Evolutionary conservation across 2,113 vertebrate genomes (phyloP).

Genomic region (Alouatta palliata): DNA sequence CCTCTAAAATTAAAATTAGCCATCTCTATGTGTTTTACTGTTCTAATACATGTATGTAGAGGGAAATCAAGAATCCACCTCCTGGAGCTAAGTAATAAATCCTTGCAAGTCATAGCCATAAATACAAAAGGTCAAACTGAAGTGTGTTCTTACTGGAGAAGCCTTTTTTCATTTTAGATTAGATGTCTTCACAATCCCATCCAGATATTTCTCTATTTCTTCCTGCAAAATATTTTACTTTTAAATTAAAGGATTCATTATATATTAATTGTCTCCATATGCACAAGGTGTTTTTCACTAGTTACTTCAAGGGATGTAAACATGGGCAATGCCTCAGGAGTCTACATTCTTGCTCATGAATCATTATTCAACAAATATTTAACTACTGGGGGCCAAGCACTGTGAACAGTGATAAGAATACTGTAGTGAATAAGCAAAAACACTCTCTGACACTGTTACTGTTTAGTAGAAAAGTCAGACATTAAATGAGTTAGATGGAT

Average conservation of each 20-base stretch:
- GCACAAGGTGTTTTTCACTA: background rate
- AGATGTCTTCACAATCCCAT: background rate
- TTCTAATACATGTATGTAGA: background rate
- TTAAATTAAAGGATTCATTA: background rate
- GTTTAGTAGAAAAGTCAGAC: background rate
- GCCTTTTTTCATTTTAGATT: background rate
- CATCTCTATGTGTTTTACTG: background rate
- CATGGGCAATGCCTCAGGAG: background rate
- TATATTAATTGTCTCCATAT: background rate
- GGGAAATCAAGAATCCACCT: background rate
- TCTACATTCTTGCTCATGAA: background rate
- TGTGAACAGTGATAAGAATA: background rate
- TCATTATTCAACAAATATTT: background rate
- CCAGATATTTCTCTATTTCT: background rate
- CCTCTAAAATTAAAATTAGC: background rate
- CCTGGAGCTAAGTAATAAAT: background rate
- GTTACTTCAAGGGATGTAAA: background rate
- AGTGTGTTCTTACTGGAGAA: background rate
- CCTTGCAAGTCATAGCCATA: background rate
- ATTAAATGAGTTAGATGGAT: background rate
- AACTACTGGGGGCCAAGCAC: background rate
- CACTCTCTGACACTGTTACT: background rate
- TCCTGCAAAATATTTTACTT: background rate
- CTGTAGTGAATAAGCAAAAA: background rate
- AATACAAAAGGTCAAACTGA: background rate